phyloP scores from a whole-genome alignment of 2,113 vertebrate species.

The Nothobranchius kuhntae region DNA sequence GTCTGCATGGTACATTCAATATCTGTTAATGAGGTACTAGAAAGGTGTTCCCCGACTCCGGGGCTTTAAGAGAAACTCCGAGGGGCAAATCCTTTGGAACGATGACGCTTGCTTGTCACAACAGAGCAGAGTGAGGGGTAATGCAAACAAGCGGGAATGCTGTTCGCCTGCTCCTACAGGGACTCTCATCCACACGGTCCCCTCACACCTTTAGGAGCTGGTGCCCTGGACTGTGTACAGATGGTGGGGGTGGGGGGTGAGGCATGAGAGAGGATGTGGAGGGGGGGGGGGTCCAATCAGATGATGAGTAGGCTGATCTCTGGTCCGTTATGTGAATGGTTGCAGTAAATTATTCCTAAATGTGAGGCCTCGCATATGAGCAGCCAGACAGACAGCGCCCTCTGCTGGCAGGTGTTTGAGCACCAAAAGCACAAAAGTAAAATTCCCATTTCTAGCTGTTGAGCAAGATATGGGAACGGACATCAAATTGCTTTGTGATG shows the following conservation, averaged over 20 bases:
- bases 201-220: conserved; percentile 47
- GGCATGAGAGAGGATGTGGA: conserved; percentile 33
- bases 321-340: conserved; percentile 32
- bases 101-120: conserved; percentile 64
- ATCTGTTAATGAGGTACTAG: conserved; percentile 88
- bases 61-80: conserved; percentile 77
- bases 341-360: conserved; percentile 26
- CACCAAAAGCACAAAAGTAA: conserved; percentile 6
- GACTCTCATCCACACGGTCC: conserved; percentile 48
- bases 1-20: conserved; percentile 86
- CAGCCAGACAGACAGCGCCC: conserved; percentile 41
- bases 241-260: conserved; percentile 10
- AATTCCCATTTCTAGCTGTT: background rate
- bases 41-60: conserved; percentile 80
- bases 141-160: conserved; percentile 59
- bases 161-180: conserved; percentile 38
- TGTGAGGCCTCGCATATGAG: background rate
- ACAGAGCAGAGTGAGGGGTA: conserved; percentile 41
- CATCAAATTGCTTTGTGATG: conserved; percentile 11
- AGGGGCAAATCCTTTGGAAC: conserved; percentile 76
- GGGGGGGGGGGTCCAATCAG: conserved; percentile 31
- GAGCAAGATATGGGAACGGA: conserved; percentile 19
- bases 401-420: conserved; percentile 57
- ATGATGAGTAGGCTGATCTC: conserved; percentile 47
- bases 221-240: conserved; percentile 46